These are phyloP conservation scores for Meliscaeva auricollis DNA, from an alignment of 2,888 invertebrate species.

Conservation along the genomic window DNA sequence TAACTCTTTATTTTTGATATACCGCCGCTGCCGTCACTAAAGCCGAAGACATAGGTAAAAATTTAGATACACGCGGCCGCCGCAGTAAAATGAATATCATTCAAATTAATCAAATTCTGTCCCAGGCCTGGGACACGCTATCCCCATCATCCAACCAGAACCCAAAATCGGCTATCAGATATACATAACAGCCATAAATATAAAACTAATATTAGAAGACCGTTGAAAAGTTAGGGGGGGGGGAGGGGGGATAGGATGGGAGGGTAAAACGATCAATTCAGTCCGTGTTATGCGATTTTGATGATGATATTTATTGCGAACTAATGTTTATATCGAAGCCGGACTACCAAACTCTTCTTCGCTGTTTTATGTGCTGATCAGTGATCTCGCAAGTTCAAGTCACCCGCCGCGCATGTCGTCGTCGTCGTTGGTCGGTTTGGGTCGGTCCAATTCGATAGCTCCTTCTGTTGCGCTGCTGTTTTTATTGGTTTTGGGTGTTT, in stretches of 20 bases:
- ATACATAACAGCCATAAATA: slow-evolving; percentile 11
- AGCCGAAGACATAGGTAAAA: too few relatives aligned
- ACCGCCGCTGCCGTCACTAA: slow-evolving; percentile 32
- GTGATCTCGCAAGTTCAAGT: slow-evolving; percentile 12
- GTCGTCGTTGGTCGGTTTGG: slow-evolving; percentile 1
- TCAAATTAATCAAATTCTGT: slow-evolving; percentile 75
- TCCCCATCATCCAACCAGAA: slow-evolving; percentile 58
- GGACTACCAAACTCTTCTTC: slow-evolving; percentile 31
- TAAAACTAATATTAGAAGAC: slow-evolving; percentile 37
- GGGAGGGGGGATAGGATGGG: not conserved
- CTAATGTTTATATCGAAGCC: slow-evolving; percentile 54
- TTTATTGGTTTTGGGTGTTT: slow-evolving; percentile 27
- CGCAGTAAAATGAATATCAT: slow-evolving; percentile 51
- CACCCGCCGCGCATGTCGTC: slow-evolving; percentile 18
- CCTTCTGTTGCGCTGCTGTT: slow-evolving; percentile 49
- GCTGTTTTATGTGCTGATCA: not conserved
- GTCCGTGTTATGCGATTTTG: slow-evolving; percentile 61
- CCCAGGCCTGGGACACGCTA: slow-evolving; percentile 48
- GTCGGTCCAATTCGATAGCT: not conserved
- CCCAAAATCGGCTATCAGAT: slow-evolving; percentile 39
- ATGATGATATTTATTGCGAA: slow-evolving; percentile 68
- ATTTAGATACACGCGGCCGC: not conserved
- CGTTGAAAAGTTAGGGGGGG: not conserved
- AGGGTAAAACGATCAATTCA: slow-evolving; percentile 28
- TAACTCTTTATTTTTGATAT: slow-evolving; percentile 25